Base-by-base conservation (phyloP, 2,113 vertebrate species). In the Oncorhynchus mykiss region DNA sequence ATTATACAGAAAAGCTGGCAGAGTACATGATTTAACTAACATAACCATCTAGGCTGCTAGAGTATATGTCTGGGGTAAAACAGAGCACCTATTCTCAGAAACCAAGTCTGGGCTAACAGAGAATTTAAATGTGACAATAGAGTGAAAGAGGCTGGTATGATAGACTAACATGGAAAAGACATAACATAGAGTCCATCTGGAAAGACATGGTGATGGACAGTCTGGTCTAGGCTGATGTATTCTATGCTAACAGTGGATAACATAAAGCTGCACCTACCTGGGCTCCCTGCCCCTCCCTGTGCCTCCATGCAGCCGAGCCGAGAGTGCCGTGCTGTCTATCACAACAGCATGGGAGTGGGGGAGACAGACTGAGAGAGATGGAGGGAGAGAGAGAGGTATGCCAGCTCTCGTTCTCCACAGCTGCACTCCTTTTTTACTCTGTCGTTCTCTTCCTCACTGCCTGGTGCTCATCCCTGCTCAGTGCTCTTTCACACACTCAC, bases 231-330 rank as follows among this genome's bases (percentile, higher is more conserved):
- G 16, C 16, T 14, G 51, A 9, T 64, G 60, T 7, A 64, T n/a
- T 22, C 60, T 64, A 64, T 22, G 24, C 60, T 22, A n/a, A 22
- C 60, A 64, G 24, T 64, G 60, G 3, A 25, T 11, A 64, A 69
- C 14, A 0, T 73, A 85, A 83, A 84, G 78, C 75, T n/a, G 60
- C 80, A 87, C 93, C 93, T 91, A 97, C 95, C 95, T 95, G 93
- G 91, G 80, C 89, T 92, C 82, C 85, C 87, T 86, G 93, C 90
- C 92, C 93, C 91, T 91, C 93, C 93, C 85, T 93, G 94, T 78
- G 93, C 90, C 94, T 96, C 96, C 95, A 97, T 97, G 90, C 91
- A 93, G 93, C 90, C 90, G 78, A 86, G 85, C 83, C 59, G 78
- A 86, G 87, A 84, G 83, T 77, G 84, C 85, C 79, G 81, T 82